These are phyloP conservation scores for Emmelina monodactyla DNA, from an alignment of 2,888 invertebrate species.

Conservation along the genomic window DNA sequence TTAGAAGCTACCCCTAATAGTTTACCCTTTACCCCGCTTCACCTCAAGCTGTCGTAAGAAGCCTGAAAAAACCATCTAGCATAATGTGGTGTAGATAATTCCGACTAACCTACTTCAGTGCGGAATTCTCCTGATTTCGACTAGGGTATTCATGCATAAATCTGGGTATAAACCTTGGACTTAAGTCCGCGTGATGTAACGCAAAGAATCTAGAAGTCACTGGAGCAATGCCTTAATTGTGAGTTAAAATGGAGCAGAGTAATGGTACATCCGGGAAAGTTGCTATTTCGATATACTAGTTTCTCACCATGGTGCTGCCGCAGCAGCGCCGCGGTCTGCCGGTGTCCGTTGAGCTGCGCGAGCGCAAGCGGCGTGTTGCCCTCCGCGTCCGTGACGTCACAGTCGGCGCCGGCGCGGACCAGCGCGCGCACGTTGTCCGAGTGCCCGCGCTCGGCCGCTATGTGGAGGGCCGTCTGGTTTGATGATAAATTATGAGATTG, in stretches of 20 bases:
- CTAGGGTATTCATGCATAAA: slow-evolving; percentile 1
- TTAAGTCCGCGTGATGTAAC: too few species aligned
- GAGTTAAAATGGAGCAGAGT: too few species aligned
- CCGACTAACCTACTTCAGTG: neutral
- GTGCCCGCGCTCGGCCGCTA: slow-evolving; percentile 83
- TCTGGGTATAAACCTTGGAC: neutral
- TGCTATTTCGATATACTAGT: too few species aligned
- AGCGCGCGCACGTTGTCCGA: slow-evolving; percentile 72
- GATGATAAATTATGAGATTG: too few species aligned
- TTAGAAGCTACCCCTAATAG: too few species aligned
- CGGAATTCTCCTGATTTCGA: neutral
- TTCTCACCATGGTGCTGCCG: slow-evolving; percentile 37
- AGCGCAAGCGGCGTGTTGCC: slow-evolving; percentile 74
- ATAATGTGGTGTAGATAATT: neutral
- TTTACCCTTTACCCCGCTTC: too few species aligned
- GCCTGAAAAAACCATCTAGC: too few species aligned
- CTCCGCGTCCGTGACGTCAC: slow-evolving; percentile 64
- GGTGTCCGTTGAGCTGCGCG: slow-evolving; percentile 57
- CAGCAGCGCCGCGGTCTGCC: slow-evolving; percentile 69
- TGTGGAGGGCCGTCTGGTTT: slow-evolving; percentile 79
- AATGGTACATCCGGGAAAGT: too few species aligned
- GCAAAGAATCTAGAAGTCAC: too few species aligned
- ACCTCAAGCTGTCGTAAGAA: too few species aligned
- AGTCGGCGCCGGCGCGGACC: slow-evolving; percentile 72
- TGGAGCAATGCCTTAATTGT: too few species aligned